Conservation (phyloP, 2,797 vertebrate genomes). For the Melanotaenia parkinsoni region DNA sequence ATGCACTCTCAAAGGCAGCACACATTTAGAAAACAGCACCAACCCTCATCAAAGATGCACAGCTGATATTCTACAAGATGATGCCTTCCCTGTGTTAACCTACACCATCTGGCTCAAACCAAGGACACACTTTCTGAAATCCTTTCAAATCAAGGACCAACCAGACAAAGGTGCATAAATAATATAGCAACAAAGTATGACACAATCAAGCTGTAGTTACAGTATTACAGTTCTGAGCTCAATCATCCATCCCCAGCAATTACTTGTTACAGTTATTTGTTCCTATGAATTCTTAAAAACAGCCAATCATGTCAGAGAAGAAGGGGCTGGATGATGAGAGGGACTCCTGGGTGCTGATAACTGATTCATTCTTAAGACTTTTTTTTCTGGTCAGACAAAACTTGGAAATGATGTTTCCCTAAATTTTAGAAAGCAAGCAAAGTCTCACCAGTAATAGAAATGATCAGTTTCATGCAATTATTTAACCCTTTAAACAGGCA, state of each 20-base stretch:
- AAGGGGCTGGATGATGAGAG: no score
- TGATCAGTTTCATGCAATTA: not conserved
- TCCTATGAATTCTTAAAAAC: not conserved
- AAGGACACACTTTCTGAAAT: conserved; percentile 53
- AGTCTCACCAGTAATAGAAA: not conserved
- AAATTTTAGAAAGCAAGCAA: not conserved
- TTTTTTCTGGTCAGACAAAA: not conserved
- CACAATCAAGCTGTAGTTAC: not conserved
- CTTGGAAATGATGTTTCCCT: not conserved
- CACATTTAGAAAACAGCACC: not conserved
- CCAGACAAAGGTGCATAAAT: not conserved
- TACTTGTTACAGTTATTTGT: not conserved
- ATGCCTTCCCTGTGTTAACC: conserved; percentile 4
- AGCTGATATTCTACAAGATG: not conserved
- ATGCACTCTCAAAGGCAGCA: not conserved
- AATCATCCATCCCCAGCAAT: not conserved
- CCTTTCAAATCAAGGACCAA: conserved; percentile 22
- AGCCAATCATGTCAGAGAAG: not conserved
- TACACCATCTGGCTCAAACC: conserved; percentile 20
- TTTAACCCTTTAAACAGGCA: not conserved
- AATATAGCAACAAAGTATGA: not conserved
- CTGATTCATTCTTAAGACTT: not conserved
- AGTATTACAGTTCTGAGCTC: not conserved
- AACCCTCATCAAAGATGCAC: not conserved
- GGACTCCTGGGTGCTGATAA: not conserved